Evolutionary conservation across 2,797 vertebrate genomes (phyloP).

Genomic region (Hippopotamyrus pictus): DNA sequence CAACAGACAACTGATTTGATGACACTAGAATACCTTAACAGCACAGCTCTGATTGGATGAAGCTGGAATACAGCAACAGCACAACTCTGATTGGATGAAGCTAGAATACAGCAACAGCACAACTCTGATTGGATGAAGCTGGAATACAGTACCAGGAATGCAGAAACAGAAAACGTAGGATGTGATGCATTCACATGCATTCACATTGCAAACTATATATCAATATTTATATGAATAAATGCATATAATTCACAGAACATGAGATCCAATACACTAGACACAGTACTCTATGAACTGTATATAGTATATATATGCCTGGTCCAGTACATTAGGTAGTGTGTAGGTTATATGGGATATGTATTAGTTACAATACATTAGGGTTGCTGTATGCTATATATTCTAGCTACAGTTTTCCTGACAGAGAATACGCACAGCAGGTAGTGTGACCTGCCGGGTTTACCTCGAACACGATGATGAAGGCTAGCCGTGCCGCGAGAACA

Average conservation of each 20-base stretch:
- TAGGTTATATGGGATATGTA: neutral
- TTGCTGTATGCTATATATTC: neutral
- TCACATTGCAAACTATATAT: neutral
- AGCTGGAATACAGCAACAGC: neutral
- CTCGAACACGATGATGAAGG: constrained; percentile 78
- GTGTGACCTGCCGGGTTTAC: constrained; percentile 39
- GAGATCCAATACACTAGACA: neutral
- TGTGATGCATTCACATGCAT: neutral
- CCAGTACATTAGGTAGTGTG: neutral
- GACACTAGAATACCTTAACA: neutral
- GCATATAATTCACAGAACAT: neutral
- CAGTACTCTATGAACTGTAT: neutral
- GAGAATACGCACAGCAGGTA: neutral
- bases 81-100: neutral
- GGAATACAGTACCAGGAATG: neutral
- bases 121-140: neutral
- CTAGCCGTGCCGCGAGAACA: constrained; percentile 67
- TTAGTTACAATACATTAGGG: neutral
- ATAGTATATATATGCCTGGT: neutral
- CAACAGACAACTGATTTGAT: neutral
- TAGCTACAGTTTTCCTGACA: neutral
- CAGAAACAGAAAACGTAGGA: neutral
- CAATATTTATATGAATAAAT: neutral
- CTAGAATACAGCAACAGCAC: neutral
- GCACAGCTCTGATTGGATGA: neutral